phyloP scores from a whole-genome alignment of 53 echinoderm and acorn worm species.

The Hippasteria phrygiana region DNA sequence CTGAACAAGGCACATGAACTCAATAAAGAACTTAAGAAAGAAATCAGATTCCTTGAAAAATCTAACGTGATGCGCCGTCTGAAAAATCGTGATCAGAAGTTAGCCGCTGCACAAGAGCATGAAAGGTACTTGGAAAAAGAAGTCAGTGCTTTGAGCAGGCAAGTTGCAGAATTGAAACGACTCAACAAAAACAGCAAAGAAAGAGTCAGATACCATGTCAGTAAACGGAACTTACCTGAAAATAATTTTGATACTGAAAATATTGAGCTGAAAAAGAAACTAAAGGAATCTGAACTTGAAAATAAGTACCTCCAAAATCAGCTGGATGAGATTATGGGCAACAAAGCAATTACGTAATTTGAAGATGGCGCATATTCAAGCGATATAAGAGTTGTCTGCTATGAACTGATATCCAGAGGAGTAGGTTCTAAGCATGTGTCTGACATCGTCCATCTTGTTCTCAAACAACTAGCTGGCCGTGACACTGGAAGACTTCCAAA shows the following conservation, averaged over 20 bases:
- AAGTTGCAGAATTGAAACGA: slow-evolving; percentile 8
- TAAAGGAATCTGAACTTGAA: slow-evolving; percentile 42
- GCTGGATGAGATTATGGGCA: slow-evolving; percentile 75
- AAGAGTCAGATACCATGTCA: slow-evolving; percentile 9
- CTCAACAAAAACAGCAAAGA: slow-evolving; percentile 6
- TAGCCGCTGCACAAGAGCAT: not conserved
- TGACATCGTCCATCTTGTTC: slow-evolving; percentile 36
- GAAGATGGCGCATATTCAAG: slow-evolving; percentile 56
- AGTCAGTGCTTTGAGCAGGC: slow-evolving; percentile 5
- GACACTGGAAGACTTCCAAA: slow-evolving; percentile 48
- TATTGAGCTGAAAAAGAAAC: slow-evolving; percentile 20
- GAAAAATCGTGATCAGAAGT: not conserved
- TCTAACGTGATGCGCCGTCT: not conserved
- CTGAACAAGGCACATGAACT: slow-evolving; percentile 10
- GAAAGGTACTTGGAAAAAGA: slow-evolving; percentile 15
- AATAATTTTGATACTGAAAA: slow-evolving; percentile 45
- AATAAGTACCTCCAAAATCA: slow-evolving; percentile 54
- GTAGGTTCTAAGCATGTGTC: slow-evolving; percentile 68
- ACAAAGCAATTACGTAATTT: slow-evolving; percentile 56
- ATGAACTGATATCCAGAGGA: slow-evolving; percentile 70
- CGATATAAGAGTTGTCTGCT: slow-evolving; percentile 73
- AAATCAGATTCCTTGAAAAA: not conserved
- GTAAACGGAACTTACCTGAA: not conserved
- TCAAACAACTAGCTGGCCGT: slow-evolving; percentile 39
- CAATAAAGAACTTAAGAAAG: slow-evolving; percentile 7